Evolutionary conservation across 2,888 invertebrate genomes (phyloP).

Genomic region (Blastobasis adustella): DNA sequence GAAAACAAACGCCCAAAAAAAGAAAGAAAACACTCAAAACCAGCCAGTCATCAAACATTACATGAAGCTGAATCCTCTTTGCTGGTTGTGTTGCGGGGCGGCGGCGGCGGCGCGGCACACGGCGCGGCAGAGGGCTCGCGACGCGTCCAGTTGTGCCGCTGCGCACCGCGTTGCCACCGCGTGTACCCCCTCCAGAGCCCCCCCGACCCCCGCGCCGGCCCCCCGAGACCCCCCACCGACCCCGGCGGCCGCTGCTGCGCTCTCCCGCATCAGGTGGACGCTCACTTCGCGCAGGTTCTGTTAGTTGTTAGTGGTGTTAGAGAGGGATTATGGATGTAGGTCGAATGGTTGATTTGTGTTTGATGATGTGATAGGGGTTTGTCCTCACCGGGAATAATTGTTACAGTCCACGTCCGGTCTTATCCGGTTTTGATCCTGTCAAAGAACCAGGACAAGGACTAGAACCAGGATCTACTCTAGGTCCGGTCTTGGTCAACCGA

Average conservation of each 20-base stretch:
- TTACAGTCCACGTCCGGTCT: no score
- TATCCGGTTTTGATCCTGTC: no score
- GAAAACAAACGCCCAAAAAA: no score
- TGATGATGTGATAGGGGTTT: no score
- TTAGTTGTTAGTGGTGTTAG: neutral
- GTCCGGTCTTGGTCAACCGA: no score
- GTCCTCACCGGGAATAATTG: no score
- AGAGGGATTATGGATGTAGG: no score
- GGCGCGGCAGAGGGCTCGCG: constrained; percentile 84
- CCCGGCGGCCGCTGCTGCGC: constrained; percentile 62
- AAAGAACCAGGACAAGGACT: no score
- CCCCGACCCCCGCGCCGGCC: constrained; percentile 76
- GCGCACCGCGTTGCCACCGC: constrained; percentile 88
- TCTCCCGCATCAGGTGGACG: constrained; percentile 83
- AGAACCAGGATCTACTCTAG: no score
- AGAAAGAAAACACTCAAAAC: constrained; percentile 5
- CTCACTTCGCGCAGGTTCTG: constrained; percentile 90
- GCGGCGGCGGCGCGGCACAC: constrained; percentile 81
- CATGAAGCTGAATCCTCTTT: constrained; percentile 87
- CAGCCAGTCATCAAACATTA: constrained; percentile 34
- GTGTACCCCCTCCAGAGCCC: constrained; percentile 75
- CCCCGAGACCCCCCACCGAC: constrained; percentile 75
- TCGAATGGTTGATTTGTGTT: no score
- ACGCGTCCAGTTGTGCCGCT: constrained; percentile 86
- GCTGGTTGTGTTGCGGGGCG: constrained; percentile 79